Conservation (phyloP, 2,797 vertebrate genomes). For the Ctenopoma kingsleyae region DNA sequence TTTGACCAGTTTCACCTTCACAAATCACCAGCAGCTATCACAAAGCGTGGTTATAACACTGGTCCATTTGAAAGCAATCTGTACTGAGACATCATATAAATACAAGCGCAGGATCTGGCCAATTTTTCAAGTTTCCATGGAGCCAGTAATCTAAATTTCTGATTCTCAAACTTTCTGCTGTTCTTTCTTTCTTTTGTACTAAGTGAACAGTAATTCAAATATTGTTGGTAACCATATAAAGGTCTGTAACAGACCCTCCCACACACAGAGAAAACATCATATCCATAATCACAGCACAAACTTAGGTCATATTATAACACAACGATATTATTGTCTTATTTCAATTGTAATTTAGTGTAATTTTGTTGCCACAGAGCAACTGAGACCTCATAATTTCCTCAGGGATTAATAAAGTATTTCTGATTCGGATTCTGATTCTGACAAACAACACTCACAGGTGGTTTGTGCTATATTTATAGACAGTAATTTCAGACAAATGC, state of each 20-base stretch:
- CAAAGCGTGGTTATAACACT: background rate
- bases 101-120: background rate
- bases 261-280: conserved; percentile 43
- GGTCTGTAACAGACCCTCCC: conserved; percentile 35
- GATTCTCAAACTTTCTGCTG: conserved; percentile 6
- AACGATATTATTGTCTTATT: too few species aligned
- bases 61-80: conserved; percentile 10
- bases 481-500: conserved; percentile 14
- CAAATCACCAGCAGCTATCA: background rate
- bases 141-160: background rate
- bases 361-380: too few species aligned
- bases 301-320: too few species aligned
- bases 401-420: too few species aligned
- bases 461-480: conserved; percentile 37
- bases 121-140: conserved; percentile 25
- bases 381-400: too few species aligned
- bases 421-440: too few species aligned
- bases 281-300: conserved; percentile 44
- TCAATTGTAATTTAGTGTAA: too few species aligned
- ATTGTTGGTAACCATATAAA: conserved; percentile 28
- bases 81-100: conserved; percentile 11
- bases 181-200: conserved; percentile 5
- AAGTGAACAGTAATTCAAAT: conserved; percentile 8
- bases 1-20: background rate
- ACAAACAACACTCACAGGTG: conserved; percentile 38